Evolutionary conservation across 1,140 invertebrate genomes (phyloP), one percentile per base, ranked within the genome.

Genomic region (Maniola jurtina): DNA sequence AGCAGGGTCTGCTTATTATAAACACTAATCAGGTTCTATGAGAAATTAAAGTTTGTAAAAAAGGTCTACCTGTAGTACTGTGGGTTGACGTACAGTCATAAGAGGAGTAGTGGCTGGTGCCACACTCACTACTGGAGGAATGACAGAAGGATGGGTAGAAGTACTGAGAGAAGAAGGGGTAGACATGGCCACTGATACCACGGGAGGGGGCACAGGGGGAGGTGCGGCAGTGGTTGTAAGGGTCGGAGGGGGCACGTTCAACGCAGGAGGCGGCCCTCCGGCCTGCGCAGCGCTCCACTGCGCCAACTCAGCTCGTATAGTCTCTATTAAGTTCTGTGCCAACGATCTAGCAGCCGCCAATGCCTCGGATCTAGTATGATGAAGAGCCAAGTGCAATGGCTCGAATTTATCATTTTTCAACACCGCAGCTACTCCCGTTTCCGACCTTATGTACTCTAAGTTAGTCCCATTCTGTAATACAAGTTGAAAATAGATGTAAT

Each of bases 281-380:
- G 85, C 83, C 65, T 90, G 88, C 16, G 86, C 84, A 1, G 88
- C 86, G 47, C 84, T 88, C 88, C 88, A 90, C 81, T 94, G 93
- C 64, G 94, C 93, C 77, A 95, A 92, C 80, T 96, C 95, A 61
- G 95, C 94, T 75, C 95, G 94, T 90, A 96, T 94, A 38, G 95
- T 96, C 90, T 96, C 95, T 64, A 96, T 95, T 38, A 96, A 91
- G 89, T 96, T 96, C 71, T 94, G 93, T 13, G 95, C 94, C 64
- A 96, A 82, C 61, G 95, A 93, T 84, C 95, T 94, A 25, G 95
- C 95, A 72, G 94, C 94, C 70, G 95, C 93, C 16, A 96, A 84
- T n/a, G 94, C 93, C 67, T 95, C 92, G 16, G 92, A 89, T 77
- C 93, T 93, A 11, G 93, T 92, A 91, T 96, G 95, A 92, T 96